phyloP scores from a whole-genome alignment of 2,113 vertebrate species.

The Mesocricetus auratus region DNA sequence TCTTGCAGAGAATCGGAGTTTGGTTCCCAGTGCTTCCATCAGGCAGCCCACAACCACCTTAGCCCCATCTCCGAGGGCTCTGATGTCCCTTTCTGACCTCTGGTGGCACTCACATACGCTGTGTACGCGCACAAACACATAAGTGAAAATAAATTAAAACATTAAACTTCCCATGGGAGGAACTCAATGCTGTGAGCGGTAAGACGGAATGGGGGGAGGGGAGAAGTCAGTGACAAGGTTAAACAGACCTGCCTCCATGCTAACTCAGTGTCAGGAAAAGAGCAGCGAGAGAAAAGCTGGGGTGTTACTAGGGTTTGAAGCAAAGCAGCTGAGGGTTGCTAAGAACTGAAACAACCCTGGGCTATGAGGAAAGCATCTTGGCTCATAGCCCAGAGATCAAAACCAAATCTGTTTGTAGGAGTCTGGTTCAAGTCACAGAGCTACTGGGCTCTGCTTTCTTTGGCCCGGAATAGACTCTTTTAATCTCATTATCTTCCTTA shows the following conservation, averaged over 20 bases:
- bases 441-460: conserved; percentile 42
- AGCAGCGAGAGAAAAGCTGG: neutral
- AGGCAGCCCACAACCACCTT: neutral
- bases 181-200: neutral
- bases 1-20: neutral
- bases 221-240: neutral
- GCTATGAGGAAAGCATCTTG: conserved; percentile 63
- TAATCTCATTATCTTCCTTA: conserved; percentile 54
- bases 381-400: conserved; percentile 19
- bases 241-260: neutral
- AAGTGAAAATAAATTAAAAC: neutral
- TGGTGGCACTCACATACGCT: neutral
- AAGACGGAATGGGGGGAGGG: neutral
- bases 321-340: neutral
- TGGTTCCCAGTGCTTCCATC: too few relatives aligned
- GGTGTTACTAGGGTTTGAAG: neutral
- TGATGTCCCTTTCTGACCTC: neutral
- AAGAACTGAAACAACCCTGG: neutral
- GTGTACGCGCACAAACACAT: neutral
- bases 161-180: neutral
- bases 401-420: conserved; percentile 14
- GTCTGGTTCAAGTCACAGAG: conserved; percentile 6
- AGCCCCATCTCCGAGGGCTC: neutral
- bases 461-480: neutral
- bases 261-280: neutral